phyloP scores from a whole-genome alignment of 2,113 vertebrate genomes.

The Campylomormyrus tamandua region DNA sequence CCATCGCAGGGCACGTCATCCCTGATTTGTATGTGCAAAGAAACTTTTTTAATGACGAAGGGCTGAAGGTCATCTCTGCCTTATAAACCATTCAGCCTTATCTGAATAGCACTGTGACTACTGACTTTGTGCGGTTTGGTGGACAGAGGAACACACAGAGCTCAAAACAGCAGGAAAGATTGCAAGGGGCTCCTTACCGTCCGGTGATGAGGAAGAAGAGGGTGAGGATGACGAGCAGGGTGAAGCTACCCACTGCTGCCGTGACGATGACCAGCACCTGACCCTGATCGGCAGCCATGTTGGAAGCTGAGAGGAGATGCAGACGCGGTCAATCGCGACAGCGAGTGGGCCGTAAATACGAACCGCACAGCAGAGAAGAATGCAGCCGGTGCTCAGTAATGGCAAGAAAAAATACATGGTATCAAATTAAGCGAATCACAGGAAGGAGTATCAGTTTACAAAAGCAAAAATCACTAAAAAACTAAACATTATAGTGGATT shows the following conservation, averaged over 20 bases:
- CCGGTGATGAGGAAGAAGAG: conserved; percentile 96
- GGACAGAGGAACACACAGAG: not conserved
- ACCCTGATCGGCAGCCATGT: conserved; percentile 82
- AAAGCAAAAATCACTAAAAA: not conserved
- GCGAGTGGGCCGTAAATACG: not conserved
- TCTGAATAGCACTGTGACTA: not conserved
- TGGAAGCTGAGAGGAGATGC: conserved; percentile 70
- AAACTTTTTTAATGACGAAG: not conserved
- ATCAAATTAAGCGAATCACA: not conserved
- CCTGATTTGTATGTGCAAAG: not conserved
- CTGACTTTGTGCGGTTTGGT: not conserved
- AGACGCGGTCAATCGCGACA: not conserved
- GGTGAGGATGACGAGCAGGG: conserved; percentile 89
- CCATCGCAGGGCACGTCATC: not conserved
- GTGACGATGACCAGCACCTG: conserved; percentile 93
- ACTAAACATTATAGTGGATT: not conserved
- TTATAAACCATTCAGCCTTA: not conserved
- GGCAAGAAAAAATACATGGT: not conserved
- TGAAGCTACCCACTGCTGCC: conserved; percentile 90
- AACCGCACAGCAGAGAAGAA: not conserved
- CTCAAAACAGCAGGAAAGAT: not conserved
- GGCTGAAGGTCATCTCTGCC: not conserved
- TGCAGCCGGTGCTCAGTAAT: not conserved
- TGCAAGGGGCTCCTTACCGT: conserved; percentile 64
- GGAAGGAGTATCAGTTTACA: not conserved